Conservation (phyloP, 2,888 invertebrate species). For the Zygothrica quintamaculata region DNA sequence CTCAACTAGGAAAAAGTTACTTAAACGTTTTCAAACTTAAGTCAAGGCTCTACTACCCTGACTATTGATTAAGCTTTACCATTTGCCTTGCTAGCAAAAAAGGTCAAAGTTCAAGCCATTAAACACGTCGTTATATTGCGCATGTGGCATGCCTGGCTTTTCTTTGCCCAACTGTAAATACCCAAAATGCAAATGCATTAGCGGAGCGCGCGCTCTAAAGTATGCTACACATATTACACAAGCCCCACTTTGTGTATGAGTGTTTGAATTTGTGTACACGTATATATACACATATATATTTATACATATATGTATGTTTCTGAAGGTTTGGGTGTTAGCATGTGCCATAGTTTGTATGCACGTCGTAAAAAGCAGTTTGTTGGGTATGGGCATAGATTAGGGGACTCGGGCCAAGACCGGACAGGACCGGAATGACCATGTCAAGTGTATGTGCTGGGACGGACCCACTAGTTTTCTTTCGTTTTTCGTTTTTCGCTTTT, state of each 20-base stretch:
- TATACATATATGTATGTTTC: constrained; percentile 2
- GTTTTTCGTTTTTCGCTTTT: constrained; percentile 6
- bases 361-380: constrained; percentile 50
- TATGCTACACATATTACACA: constrained; percentile 44
- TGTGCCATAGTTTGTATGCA: constrained; percentile 50
- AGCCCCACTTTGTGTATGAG: constrained; percentile 14
- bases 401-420: constrained; percentile 35
- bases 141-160: constrained; percentile 20
- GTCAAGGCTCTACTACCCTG: constrained; percentile 4
- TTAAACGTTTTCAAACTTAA: constrained; percentile 10
- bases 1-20: neutral
- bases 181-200: constrained; percentile 73
- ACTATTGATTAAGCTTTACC: constrained; percentile 8
- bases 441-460: constrained; percentile 52
- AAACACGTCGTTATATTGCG: constrained; percentile 32
- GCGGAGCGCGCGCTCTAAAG: constrained; percentile 53
- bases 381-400: constrained; percentile 2
- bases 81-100: constrained; percentile 20
- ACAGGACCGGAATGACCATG: constrained; percentile 66
- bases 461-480: constrained; percentile 29
- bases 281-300: no score
- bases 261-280: constrained; percentile 1
- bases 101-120: constrained; percentile 53
- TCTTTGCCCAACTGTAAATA: constrained; percentile 55
- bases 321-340: constrained; percentile 5